Percentiles rank a stretch among this genome's conserved stretches.
Evolutionary conservation across 2,888 invertebrate genomes (phyloP).

Genomic region (Diplazon laetatorius): DNA sequence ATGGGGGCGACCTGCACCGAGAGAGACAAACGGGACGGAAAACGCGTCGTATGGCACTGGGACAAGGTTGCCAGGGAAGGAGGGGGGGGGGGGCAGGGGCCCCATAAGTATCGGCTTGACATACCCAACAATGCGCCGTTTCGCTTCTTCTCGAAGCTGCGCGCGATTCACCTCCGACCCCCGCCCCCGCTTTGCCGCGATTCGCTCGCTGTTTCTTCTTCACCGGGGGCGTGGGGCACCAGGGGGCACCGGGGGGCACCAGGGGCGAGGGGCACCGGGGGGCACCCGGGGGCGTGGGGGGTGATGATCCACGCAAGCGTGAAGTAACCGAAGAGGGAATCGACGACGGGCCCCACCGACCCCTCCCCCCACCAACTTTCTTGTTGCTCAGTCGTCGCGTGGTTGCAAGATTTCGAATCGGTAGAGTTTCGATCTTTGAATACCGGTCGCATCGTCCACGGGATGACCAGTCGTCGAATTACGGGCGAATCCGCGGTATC

Average conservation of each 20-base stretch:
- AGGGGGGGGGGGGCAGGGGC: constrained; percentile 81
- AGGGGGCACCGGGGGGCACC: no score
- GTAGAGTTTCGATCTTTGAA: constrained; percentile 76
- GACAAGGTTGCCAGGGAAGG: constrained; percentile 81
- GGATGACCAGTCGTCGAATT: constrained; percentile 79
- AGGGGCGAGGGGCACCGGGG: no score
- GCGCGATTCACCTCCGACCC: constrained; percentile 67
- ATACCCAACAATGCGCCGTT: constrained; percentile 78
- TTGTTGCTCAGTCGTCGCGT: neutral
- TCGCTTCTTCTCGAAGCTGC: constrained; percentile 63
- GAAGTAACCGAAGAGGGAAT: constrained; percentile 39
- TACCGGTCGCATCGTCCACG: constrained; percentile 75
- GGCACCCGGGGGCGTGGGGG: no score
- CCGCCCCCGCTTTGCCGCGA: constrained; percentile 54
- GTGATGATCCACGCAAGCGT: constrained; percentile 63
- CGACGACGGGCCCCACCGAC: neutral
- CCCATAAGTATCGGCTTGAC: constrained; percentile 79
- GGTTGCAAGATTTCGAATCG: constrained; percentile 35
- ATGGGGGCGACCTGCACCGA: no score
- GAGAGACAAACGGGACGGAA: no score
- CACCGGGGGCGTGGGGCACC: constrained; percentile 55
- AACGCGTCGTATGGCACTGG: constrained; percentile 75
- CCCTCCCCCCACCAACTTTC: constrained; percentile 37
- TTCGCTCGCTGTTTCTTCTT: constrained; percentile 38
- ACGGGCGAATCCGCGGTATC: constrained; percentile 74